Base-by-base conservation (phyloP, 2,113 vertebrate genomes). In the Gallinago paraguaiae region DNA sequence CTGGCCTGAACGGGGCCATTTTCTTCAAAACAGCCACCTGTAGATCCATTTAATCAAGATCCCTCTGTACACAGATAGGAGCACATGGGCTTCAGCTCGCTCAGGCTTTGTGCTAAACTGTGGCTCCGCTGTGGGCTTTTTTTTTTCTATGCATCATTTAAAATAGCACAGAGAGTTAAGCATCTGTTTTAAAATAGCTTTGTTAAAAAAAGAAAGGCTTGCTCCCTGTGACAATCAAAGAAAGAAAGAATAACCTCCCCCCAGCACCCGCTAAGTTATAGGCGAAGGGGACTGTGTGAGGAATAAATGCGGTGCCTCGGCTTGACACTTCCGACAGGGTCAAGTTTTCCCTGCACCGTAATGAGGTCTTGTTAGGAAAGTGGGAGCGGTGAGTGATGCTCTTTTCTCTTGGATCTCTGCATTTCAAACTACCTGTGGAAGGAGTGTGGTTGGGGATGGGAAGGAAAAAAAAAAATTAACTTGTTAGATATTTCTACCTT, bases 351-450 rank as follows among this genome's bases (percentile, higher is more conserved):
- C 81, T 86, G 95, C 63, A 59, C 93, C 13, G 3, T 97, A 97
- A 97, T 97, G 97, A 97, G 95, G 67, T 93, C 96, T 97, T 96
- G 93, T 97, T 97, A 97, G 95, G 86, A 75, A 93, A 97, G 95
- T 54, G 76, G 90, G 96, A 97, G 91, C 45, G 0, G 61, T 25
- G 90, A 97, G 91, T 8, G 61, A 90, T 88, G 92, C 83, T 96
- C 75, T 88, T 94, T 96, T 96, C 81, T 88, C 93, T 97, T 97
- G 97, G 88, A 97, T 97, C 94, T 95, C 83, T 95, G 75, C 61
- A 77, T 96, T 97, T 96, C 92, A 96, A 96, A 69, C 82, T 86
- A 95, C 72, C 86, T 63, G 85, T 13, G 25, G 76, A 92, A 95
- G 76, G 74, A 96, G 45, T 35, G 92, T 0, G 2, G 60, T 0